Evolutionary conservation across 2,113 vertebrate genomes (phyloP), one percentile per base, ranked within the genome.

Genomic region (Corythaeola cristata): DNA sequence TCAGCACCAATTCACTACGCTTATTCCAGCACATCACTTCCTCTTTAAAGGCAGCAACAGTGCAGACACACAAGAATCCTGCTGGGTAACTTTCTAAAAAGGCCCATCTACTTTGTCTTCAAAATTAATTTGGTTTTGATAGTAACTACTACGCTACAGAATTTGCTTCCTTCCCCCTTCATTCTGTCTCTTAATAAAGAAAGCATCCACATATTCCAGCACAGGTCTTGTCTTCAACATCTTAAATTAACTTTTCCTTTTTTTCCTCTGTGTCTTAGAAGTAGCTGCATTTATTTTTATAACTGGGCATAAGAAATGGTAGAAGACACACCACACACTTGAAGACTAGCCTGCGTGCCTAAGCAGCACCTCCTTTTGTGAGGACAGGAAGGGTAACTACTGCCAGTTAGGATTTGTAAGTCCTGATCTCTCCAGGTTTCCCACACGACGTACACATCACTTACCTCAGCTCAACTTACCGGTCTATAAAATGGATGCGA

Each of bases 371-470:
- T 21, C 18, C n/a, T 13, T 33, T 5, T 20, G 67, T 53, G 66
- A 13, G 35, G 55, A 12, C 53, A 83, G 37, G 49, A 50, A 63
- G 13, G n/a, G 39, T 21, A n/a, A 33, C 21, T 27, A 10, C 18
- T 2, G 14, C 5, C 18, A 3, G 18, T 14, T 5, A 9, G 5
- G 35, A 58, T 23, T 14, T 15, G 0, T 2, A 39, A 58, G 18
- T 16, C 39, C 56, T 24, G 23, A 17, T 49, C 35, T 5, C 7
- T 26, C 60, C 2, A 8, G 11, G 20, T 17, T n/a, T 44, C 68
- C 52, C 39, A 63, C 37, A 21, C 0, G 2, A 50, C 1, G 27
- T 3, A 11, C 26, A 11, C 9, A 28, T 11, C 71, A 32, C 73
- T 41, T 12, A 39, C 30, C 56, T 15, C 24, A 45, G n/a, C 49